Evolutionary conservation across 2,797 vertebrate species (phyloP).

Genomic region (Falco concolor): DNA sequence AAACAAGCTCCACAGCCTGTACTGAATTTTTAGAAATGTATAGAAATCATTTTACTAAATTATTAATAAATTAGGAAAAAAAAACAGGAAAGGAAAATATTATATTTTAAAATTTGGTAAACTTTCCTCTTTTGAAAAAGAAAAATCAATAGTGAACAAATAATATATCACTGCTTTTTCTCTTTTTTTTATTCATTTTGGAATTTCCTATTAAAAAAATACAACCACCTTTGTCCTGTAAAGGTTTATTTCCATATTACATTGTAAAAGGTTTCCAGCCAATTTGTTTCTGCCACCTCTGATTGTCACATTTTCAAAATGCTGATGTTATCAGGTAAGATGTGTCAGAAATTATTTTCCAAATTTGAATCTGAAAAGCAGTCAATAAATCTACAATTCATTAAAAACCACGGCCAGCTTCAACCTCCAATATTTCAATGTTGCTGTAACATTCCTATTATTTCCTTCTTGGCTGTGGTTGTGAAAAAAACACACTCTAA

Average conservation of each 20-base stretch:
- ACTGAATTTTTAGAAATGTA: background rate
- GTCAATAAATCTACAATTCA: background rate
- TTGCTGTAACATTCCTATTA: background rate
- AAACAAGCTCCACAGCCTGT: background rate
- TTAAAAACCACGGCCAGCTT: background rate
- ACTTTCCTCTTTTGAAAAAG: background rate
- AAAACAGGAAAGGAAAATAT: background rate
- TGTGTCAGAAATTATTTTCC: background rate
- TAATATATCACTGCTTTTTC: rapidly evolving
- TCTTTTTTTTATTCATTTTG: background rate
- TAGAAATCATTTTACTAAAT: background rate
- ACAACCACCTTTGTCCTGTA: rapidly evolving
- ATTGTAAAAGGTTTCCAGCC: background rate
- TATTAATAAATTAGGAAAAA: background rate
- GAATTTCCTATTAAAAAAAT: background rate
- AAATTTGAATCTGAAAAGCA: background rate
- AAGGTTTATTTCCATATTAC: background rate
- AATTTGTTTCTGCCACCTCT: background rate
- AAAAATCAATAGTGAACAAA: background rate
- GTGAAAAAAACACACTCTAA: background rate
- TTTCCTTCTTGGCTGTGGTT: background rate
- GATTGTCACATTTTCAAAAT: background rate
- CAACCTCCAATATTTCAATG: background rate
- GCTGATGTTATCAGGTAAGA: background rate
- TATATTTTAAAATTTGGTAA: background rate